These are phyloP conservation scores for Eumaeus atala DNA, from an alignment of 1,140 invertebrate genomes.

Conservation along the genomic window DNA sequence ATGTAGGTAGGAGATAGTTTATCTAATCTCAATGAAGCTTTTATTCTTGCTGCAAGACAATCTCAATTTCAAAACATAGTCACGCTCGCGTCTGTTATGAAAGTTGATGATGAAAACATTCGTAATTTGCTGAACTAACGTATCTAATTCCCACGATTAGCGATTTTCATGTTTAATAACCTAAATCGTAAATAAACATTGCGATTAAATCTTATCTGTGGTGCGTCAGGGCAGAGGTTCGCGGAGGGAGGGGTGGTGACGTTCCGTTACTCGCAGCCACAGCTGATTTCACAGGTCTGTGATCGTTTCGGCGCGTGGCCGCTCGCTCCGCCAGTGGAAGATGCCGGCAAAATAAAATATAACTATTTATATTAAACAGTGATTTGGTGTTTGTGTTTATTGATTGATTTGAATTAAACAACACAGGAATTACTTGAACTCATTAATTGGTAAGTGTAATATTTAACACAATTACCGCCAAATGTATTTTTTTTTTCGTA, in stretches of 20 bases:
- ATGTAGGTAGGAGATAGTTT: too few relatives aligned
- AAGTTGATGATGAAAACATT: conserved; percentile 14
- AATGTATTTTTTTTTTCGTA: too few relatives aligned
- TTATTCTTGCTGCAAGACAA: conserved; percentile 6
- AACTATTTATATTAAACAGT: conserved; percentile 20
- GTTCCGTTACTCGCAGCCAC: conserved; percentile 51
- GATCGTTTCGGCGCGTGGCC: conserved; percentile 39
- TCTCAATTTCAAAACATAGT: conserved; percentile 25
- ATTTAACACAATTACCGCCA: too few relatives aligned
- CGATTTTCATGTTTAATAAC: conserved; percentile 29
- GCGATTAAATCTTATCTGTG: conserved; percentile 46
- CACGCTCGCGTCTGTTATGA: conserved; percentile 15
- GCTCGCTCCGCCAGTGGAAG: conserved; percentile 33
- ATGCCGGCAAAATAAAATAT: conserved; percentile 37
- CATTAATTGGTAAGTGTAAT: too few relatives aligned
- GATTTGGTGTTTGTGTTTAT: conserved; percentile 28
- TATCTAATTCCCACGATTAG: conserved; percentile 31
- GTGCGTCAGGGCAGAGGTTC: conserved; percentile 25
- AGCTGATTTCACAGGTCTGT: conserved; percentile 69
- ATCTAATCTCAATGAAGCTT: too few relatives aligned
- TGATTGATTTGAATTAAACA: neutral
- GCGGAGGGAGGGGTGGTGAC: conserved; percentile 28
- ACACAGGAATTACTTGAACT: too few relatives aligned
- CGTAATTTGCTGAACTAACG: conserved; percentile 8
- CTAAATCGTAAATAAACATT: conserved; percentile 53